Percentiles rank a stretch among this genome's conserved stretches.
These are phyloP conservation scores for Myiotriccus ornatus DNA, from an alignment of 2,797 vertebrate genomes.

Conservation along the genomic window DNA sequence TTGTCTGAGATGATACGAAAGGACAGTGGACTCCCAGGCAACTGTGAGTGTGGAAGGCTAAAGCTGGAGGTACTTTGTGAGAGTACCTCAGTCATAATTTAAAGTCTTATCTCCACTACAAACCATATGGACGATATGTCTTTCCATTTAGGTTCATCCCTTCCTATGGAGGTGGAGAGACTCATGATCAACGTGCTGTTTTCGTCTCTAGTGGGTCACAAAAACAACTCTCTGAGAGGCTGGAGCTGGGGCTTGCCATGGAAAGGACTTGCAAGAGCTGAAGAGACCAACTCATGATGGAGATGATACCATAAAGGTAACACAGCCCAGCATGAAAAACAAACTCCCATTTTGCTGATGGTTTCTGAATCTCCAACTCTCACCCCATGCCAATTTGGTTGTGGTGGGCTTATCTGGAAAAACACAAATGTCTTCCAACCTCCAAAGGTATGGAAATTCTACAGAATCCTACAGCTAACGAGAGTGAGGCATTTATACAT, in stretches of 20 bases:
- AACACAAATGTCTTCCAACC: not conserved
- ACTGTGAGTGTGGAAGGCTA: not conserved
- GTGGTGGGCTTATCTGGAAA: not conserved
- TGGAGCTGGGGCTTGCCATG: not conserved
- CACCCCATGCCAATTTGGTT: not conserved
- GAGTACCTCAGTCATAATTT: not conserved
- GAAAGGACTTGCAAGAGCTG: not conserved
- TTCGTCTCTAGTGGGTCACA: not conserved
- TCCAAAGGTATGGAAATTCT: not conserved
- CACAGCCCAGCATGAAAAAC: not conserved
- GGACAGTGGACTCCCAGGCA: not conserved
- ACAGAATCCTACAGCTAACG: not conserved
- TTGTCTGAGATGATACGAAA: not conserved
- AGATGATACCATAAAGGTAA: not conserved
- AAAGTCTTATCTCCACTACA: not conserved
- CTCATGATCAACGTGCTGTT: not conserved
- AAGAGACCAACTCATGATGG: not conserved
- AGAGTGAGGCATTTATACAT: not conserved
- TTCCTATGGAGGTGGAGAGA: not conserved
- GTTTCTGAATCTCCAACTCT: not conserved
- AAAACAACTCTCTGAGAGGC: not conserved
- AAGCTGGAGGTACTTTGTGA: not conserved
- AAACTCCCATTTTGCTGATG: not conserved
- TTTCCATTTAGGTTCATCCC: not conserved
- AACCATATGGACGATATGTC: not conserved